Percentiles rank a stretch among this genome's conserved stretches.
phyloP scores from a whole-genome alignment of 2,113 vertebrate species.

The Carassius carassius region DNA sequence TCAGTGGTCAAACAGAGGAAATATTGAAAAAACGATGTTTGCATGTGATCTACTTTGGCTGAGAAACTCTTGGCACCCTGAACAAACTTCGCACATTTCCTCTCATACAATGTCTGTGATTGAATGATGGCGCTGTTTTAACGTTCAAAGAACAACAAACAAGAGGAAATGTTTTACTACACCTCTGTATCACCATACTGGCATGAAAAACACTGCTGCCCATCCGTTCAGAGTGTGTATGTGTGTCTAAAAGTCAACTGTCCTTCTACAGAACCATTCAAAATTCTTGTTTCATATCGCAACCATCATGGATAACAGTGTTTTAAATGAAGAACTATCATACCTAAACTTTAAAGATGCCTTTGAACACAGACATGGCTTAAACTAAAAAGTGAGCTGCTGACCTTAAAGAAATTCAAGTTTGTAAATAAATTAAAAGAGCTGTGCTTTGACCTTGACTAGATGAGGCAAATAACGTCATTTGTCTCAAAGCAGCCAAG shows the following conservation, averaged over 20 bases:
- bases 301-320: not conserved
- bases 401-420: not conserved
- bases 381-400: not conserved
- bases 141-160: slow-evolving; percentile 75
- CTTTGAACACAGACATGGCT: not conserved
- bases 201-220: slow-evolving; percentile 62
- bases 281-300: not conserved
- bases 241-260: slow-evolving; percentile 12
- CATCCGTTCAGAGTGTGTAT: slow-evolving; percentile 32
- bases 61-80: slow-evolving; percentile 32
- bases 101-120: slow-evolving; percentile 41
- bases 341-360: not conserved
- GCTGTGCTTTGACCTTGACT: slow-evolving; percentile 33
- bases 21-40: not conserved
- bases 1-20: not conserved
- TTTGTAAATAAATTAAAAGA: not conserved
- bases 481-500: slow-evolving; percentile 37
- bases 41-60: slow-evolving; percentile 25
- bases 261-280: not conserved
- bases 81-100: slow-evolving; percentile 42
- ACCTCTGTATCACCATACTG: slow-evolving; percentile 58
- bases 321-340: not conserved
- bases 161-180: slow-evolving; percentile 72
- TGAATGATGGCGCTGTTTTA: slow-evolving; percentile 51
- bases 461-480: slow-evolving; percentile 53